These are phyloP conservation scores for Cerceris rybyensis DNA, from an alignment of 2,888 invertebrate genomes.

Conservation along the genomic window DNA sequence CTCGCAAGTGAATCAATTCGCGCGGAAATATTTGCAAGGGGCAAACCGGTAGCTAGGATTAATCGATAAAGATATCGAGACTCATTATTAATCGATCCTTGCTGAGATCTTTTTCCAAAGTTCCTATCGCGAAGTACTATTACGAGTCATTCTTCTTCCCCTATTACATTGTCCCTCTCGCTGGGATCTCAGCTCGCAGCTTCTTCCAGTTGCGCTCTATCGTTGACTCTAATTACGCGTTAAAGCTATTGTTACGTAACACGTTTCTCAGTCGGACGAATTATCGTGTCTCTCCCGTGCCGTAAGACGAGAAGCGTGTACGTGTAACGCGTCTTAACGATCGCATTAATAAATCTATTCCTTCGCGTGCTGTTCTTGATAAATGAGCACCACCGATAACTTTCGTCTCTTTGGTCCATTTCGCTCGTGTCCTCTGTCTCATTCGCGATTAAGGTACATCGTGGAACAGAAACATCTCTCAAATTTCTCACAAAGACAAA, in stretches of 20 bases:
- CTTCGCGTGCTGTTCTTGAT: slow-evolving; percentile 26
- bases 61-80: background rate
- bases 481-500: too few species aligned
- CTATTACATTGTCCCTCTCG: slow-evolving; percentile 30
- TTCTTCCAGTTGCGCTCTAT: slow-evolving; percentile 56
- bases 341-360: slow-evolving; percentile 47
- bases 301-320: slow-evolving; percentile 39
- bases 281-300: slow-evolving; percentile 43
- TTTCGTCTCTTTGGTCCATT: slow-evolving; percentile 21
- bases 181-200: slow-evolving; percentile 26
- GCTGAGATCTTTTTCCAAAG: slow-evolving; percentile 11
- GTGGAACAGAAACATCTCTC: too few species aligned
- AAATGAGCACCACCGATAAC: slow-evolving; percentile 33
- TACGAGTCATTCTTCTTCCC: slow-evolving; percentile 19
- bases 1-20: too few species aligned
- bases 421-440: background rate
- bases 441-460: background rate
- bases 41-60: background rate
- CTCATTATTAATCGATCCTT: slow-evolving; percentile 14
- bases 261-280: slow-evolving; percentile 54
- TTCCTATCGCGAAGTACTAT: background rate
- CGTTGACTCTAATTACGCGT: slow-evolving; percentile 70
- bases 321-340: slow-evolving; percentile 22
- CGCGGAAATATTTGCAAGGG: background rate
- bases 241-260: slow-evolving; percentile 70